phyloP scores from a whole-genome alignment of 2,888 invertebrate genomes.

The Eristalis intricaria region DNA sequence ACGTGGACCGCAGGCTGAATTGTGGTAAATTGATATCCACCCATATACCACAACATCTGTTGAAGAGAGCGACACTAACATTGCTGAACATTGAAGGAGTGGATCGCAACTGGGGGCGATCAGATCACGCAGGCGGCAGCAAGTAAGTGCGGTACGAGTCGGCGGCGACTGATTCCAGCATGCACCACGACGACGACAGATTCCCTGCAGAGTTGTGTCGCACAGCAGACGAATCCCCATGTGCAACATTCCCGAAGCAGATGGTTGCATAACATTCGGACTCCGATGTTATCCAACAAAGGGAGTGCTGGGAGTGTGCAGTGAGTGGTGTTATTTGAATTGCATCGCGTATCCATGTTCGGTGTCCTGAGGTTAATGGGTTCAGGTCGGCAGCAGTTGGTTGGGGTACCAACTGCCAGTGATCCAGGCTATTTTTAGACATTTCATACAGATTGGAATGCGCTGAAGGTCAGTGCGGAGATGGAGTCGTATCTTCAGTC shows the following conservation, averaged over 20 bases:
- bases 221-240: not conserved
- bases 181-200: constrained; percentile 31
- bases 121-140: constrained; percentile 40
- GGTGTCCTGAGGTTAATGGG: constrained; percentile 65
- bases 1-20: not conserved
- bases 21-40: not conserved
- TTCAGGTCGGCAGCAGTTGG: constrained; percentile 55
- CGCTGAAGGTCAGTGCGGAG: constrained; percentile 40
- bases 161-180: constrained; percentile 24
- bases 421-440: constrained; percentile 44
- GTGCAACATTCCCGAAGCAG: constrained; percentile 9
- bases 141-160: constrained; percentile 45
- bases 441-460: constrained; percentile 44
- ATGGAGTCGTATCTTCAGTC: constrained; percentile 19
- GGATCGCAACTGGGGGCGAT: constrained; percentile 26
- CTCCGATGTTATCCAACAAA: constrained; percentile 39
- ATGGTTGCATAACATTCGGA: constrained; percentile 41
- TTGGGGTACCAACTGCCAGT: not conserved
- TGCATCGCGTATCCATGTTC: constrained; percentile 41
- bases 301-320: constrained; percentile 21
- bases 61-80: not conserved
- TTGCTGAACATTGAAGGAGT: constrained; percentile 10
- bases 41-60: constrained; percentile 30
- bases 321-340: constrained; percentile 44
- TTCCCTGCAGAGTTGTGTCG: constrained; percentile 40